These are phyloP conservation scores for Oreochromis grahami DNA, from an alignment of 2,797 vertebrate genomes.

Conservation along the genomic window DNA sequence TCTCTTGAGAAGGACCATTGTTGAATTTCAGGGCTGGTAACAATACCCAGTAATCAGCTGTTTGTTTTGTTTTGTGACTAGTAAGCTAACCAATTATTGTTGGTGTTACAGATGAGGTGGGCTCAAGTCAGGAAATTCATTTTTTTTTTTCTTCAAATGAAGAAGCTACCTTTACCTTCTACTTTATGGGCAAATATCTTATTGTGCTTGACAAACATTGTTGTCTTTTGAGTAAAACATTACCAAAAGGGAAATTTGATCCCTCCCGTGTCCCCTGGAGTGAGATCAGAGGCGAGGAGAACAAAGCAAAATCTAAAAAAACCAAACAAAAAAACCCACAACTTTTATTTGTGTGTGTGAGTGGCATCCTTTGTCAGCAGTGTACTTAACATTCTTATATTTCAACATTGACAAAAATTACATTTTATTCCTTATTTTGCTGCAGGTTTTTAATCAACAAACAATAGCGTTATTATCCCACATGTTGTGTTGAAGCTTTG, in stretches of 20 bases:
- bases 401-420: background rate
- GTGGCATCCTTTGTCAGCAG: background rate
- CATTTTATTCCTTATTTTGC: background rate
- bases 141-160: background rate
- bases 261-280: background rate
- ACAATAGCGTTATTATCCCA: accelerated
- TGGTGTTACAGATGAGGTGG: background rate
- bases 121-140: background rate
- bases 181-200: background rate
- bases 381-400: background rate
- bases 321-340: background rate
- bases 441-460: background rate
- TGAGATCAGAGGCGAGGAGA: background rate
- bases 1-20: background rate
- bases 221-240: background rate
- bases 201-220: background rate
- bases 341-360: background rate
- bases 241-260: background rate
- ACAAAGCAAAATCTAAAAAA: background rate
- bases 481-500: background rate
- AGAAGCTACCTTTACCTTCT: background rate
- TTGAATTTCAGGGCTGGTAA: background rate
- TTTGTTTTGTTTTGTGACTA: background rate
- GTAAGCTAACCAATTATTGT: background rate
- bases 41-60: background rate